A percentile compares a stretch with the other conserved stretches of the same genome.
Conservation (phyloP, 2,888 invertebrate genomes). For the Aquatica leii region DNA sequence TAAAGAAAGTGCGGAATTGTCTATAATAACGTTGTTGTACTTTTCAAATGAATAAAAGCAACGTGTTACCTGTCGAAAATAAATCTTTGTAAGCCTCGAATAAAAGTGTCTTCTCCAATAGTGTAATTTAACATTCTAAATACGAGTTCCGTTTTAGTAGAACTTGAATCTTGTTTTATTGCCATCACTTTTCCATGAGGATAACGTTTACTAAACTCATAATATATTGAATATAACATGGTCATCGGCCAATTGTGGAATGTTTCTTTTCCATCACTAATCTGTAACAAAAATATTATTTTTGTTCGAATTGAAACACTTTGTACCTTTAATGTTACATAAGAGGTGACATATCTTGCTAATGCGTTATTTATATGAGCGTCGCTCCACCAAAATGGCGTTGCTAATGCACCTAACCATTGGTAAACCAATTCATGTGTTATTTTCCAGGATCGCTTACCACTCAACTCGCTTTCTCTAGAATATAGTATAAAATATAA, state of each 20-base stretch:
- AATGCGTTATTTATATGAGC: constrained; percentile 80
- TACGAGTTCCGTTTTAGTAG: constrained; percentile 78
- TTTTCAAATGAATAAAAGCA: neutral
- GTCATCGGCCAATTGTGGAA: constrained; percentile 85
- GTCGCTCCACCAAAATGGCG: constrained; percentile 81
- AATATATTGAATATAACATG: constrained; percentile 78
- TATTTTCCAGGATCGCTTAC: constrained; percentile 70
- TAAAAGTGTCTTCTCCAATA: constrained; percentile 79
- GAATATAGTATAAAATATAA: constrained; percentile 1
- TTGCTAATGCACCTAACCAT: constrained; percentile 79
- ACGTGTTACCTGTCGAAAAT: constrained; percentile 68
- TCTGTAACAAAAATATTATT: constrained; percentile 58
- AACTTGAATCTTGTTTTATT: constrained; percentile 76
- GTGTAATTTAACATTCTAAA: constrained; percentile 92
- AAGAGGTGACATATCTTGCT: constrained; percentile 77
- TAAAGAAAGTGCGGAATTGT: constrained; percentile 77
- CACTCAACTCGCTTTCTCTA: constrained; percentile 78
- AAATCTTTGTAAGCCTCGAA: constrained; percentile 74
- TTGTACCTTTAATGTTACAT: constrained; percentile 73
- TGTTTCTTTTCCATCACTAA: constrained; percentile 74
- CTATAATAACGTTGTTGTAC: constrained; percentile 54
- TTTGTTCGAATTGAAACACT: neutral
- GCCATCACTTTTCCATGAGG: constrained; percentile 81
- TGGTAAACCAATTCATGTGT: constrained; percentile 80
- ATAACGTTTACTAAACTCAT: constrained; percentile 80